Percentiles rank a stretch among this genome's conserved stretches.
Conservation (phyloP, 2,113 vertebrate species). For the Indicator maculatus region DNA sequence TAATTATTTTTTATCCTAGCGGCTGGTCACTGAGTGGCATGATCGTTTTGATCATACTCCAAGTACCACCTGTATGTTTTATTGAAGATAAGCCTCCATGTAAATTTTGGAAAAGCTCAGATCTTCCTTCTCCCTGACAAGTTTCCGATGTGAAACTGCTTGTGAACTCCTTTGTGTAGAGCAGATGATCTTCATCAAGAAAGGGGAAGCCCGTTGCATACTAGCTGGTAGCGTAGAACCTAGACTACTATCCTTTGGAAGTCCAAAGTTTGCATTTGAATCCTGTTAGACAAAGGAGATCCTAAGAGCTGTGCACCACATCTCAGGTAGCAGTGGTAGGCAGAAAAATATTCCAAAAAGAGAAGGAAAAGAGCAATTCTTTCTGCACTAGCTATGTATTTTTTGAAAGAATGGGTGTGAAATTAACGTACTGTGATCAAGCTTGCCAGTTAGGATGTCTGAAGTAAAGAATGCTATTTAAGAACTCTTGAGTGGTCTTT, state of each 20-base stretch:
- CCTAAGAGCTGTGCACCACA: background rate
- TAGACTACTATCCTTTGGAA: background rate
- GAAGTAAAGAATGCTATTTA: background rate
- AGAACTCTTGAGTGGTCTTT: background rate
- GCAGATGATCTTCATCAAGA: background rate
- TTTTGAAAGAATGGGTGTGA: background rate
- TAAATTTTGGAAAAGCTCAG: background rate
- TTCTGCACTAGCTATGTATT: background rate
- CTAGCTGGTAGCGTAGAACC: background rate
- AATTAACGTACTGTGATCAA: background rate
- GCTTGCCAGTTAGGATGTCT: background rate
- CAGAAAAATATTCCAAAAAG: background rate
- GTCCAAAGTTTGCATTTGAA: background rate
- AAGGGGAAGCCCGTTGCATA: rapidly evolving
- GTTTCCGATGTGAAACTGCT: background rate
- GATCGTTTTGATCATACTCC: background rate
- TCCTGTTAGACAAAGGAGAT: background rate
- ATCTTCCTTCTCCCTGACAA: background rate
- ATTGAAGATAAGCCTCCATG: background rate
- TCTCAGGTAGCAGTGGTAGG: background rate
- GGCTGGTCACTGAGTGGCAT: background rate
- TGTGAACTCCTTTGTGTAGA: background rate
- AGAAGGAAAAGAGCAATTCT: background rate
- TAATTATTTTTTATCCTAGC: background rate
- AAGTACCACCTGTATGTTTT: background rate